Evolutionary conservation across 2,797 vertebrate genomes (phyloP).

Genomic region (Okamejei kenojei): DNA sequence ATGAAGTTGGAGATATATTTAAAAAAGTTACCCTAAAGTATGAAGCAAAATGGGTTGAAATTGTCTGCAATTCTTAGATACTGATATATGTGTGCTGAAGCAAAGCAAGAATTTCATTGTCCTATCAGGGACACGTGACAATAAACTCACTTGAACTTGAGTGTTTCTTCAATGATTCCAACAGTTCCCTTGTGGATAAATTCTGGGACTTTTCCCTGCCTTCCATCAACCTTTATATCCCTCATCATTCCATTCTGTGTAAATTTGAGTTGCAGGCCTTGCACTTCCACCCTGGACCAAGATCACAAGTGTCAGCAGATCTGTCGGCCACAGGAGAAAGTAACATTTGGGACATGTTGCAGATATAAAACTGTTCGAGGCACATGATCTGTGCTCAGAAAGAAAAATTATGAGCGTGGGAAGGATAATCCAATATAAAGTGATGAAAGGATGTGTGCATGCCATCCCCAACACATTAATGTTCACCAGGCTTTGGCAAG

Average conservation of each 20-base stretch:
- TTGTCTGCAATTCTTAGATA: neutral
- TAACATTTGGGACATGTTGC: no score
- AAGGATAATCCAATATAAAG: no score
- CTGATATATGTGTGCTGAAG: no score
- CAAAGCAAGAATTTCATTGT: no score
- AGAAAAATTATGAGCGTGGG: no score
- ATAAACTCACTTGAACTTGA: no score
- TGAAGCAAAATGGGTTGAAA: neutral
- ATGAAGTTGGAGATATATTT: neutral
- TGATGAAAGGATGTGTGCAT: no score
- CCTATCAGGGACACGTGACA: no score
- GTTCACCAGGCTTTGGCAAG: no score
- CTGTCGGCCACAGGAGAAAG: neutral
- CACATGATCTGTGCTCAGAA: no score
- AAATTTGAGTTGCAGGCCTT: neutral
- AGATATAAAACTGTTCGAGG: no score
- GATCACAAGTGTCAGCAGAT: neutral
- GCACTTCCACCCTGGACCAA: neutral
- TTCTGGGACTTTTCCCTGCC: neutral
- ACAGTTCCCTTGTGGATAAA: neutral
- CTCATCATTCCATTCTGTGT: neutral
- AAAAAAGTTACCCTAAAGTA: neutral
- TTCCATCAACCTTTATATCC: neutral
- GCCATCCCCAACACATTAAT: no score
- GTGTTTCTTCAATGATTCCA: neutral